Conservation (phyloP, 2,888 invertebrate genomes). For the Tachina grossa region DNA sequence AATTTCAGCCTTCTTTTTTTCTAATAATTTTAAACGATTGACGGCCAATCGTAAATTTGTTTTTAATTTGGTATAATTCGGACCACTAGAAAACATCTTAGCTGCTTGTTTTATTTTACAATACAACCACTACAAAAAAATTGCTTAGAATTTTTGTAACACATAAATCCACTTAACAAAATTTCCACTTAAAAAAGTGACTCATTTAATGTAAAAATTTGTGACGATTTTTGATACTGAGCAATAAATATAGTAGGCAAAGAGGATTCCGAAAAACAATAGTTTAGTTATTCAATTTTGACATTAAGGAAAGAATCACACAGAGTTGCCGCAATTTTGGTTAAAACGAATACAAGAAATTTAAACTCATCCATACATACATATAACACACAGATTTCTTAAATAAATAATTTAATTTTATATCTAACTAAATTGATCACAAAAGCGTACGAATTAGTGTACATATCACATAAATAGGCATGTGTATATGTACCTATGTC, state of each 20-base stretch:
- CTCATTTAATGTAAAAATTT: slow-evolving; percentile 37
- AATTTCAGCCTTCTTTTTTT: slow-evolving; percentile 98
- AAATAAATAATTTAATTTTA: no score
- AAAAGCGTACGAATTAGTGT: no score
- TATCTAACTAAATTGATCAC: no score
- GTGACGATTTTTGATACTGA: slow-evolving; percentile 1
- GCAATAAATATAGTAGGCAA: background rate
- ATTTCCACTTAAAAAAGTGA: slow-evolving; percentile 45
- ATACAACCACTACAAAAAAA: background rate
- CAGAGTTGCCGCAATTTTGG: slow-evolving; percentile 6
- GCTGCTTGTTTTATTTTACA: background rate
- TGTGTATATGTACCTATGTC: no score
- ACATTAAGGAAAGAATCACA: slow-evolving; percentile 19
- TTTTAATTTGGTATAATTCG: slow-evolving; percentile 97
- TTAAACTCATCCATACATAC: no score
- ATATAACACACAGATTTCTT: no score
- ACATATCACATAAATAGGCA: no score
- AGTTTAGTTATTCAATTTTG: slow-evolving; percentile 5
- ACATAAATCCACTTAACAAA: background rate
- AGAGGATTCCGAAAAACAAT: slow-evolving; percentile 29
- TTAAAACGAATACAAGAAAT: background rate
- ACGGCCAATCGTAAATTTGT: slow-evolving; percentile 96
- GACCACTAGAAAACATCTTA: slow-evolving; percentile 93
- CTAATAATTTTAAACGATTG: slow-evolving; percentile 95
- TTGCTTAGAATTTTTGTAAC: background rate